Evolutionary conservation across 1,140 invertebrate genomes (phyloP).

Genomic region (Ylistrum balloti): DNA sequence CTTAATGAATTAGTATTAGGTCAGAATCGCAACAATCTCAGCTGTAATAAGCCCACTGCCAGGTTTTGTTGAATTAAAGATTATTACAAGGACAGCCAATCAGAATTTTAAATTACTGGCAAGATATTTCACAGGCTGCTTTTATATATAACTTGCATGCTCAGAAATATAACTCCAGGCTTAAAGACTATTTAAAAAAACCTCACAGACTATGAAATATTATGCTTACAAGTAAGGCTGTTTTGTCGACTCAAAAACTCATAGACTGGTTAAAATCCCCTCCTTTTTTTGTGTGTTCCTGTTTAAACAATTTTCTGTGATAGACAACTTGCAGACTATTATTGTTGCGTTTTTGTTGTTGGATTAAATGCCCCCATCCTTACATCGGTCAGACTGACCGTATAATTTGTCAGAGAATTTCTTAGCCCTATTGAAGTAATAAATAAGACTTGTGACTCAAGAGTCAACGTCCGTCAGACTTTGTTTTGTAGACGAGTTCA

Average conservation of each 20-base stretch:
- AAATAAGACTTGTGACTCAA: not conserved
- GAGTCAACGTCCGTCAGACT: not conserved
- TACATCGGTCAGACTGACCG: not conserved
- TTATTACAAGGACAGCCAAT: not conserved
- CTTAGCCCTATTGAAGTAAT: not conserved
- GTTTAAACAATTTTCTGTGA: too few relatives aligned
- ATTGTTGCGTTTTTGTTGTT: too few relatives aligned
- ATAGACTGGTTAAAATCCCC: too few relatives aligned
- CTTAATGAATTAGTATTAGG: slow-evolving; percentile 1
- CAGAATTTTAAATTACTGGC: not conserved
- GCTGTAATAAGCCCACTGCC: not conserved
- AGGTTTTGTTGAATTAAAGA: not conserved
- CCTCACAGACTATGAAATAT: too few relatives aligned
- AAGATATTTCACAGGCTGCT: not conserved
- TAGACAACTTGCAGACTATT: too few relatives aligned
- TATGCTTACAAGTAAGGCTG: too few relatives aligned
- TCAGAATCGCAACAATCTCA: not conserved
- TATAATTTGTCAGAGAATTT: not conserved
- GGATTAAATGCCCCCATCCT: too few relatives aligned
- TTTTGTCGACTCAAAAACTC: too few relatives aligned
- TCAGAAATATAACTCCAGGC: too few relatives aligned
- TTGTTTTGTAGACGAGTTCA: slow-evolving; percentile 19
- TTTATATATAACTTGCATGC: too few relatives aligned
- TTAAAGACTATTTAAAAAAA: too few relatives aligned
- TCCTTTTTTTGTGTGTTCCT: too few relatives aligned